Evolutionary conservation across 2,888 invertebrate genomes (phyloP), one percentile per base, ranked within the genome.

Genomic region (Argyresthia albistria): DNA sequence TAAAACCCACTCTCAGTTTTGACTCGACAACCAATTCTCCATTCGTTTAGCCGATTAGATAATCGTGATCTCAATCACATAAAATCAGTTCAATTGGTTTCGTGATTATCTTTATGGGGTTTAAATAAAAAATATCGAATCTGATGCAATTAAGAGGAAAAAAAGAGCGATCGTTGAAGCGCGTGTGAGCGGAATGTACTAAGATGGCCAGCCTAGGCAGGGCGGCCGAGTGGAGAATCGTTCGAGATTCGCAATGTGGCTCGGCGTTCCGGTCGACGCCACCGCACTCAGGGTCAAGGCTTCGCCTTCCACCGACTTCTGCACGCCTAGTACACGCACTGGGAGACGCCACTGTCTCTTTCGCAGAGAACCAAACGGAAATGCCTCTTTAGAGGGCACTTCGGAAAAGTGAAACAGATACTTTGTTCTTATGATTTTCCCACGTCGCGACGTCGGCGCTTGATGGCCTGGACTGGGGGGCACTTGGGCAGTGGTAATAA

Each of bases 251-350:
- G 78, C 80, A 73, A 71, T 76, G 78, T 73, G 73, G 74, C 73
- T 75, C 79, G 74, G 76, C 86, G 84, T 84, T 83, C 81, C 84
- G 87, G 87, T 87, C 87, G 87, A 75, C 87, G 87, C 84, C 86
- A 83, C 81, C 82, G 76, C 75, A 73, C 70, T 81, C 84, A 86
- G 86, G 87, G 84, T 87, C 87, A 87, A 87, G 87, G 87, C 79
- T 83, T 83, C 70, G 68, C 66, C 74, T 80, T 73, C 81, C 80
- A 75, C 76, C 69, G 72, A 66, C 69, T 76, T 69, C 76, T 80
- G 79, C 74, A 66, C 70, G 80, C 80, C 80, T 82, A 70, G 80
- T 84, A 71, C 65, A 63, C 64, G 65, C 58, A 63, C 64, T 63
- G 64, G 61, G 63, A 60, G 58, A 62, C 63, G 64, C 65, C 69